These are phyloP conservation scores for Heterodera filipjevi DNA, from an alignment of 2,888 invertebrate species.

Conservation along the genomic window DNA sequence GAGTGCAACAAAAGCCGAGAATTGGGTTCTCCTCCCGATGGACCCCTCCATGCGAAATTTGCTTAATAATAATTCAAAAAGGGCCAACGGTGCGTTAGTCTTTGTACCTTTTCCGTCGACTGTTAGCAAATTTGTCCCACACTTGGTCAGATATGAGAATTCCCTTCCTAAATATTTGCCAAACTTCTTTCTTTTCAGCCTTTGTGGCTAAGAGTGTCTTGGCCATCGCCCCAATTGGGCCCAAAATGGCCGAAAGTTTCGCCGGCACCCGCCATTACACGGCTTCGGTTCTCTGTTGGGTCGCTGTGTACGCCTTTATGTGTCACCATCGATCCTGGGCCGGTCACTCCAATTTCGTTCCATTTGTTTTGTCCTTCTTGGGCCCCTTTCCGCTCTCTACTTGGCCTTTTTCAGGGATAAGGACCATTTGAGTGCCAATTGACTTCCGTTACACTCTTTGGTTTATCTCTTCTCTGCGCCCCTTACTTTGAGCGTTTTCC, in stretches of 20 bases:
- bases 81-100: too few relatives aligned
- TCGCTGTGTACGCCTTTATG: conserved; percentile 79
- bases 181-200: conserved; percentile 50
- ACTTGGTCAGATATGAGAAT: too few relatives aligned
- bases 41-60: too few relatives aligned
- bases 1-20: too few relatives aligned
- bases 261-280: conserved; percentile 75
- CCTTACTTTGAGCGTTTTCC: conserved; percentile 80
- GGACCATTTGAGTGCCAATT: conserved; percentile 70
- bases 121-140: too few relatives aligned
- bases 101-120: too few relatives aligned
- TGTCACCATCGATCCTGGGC: conserved; percentile 93
- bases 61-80: too few relatives aligned
- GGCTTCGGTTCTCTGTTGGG: conserved; percentile 85
- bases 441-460: conserved; percentile 79
- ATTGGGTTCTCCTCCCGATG: too few relatives aligned
- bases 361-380: too few relatives aligned
- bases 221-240: conserved; percentile 53
- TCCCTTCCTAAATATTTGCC: too few relatives aligned
- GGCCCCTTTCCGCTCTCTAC: too few relatives aligned
- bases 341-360: conserved; percentile 85
- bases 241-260: conserved; percentile 74
- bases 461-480: conserved; percentile 86
- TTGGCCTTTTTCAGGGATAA: conserved; percentile 74
- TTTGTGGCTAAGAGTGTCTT: conserved; percentile 61